These are phyloP conservation scores for Rallus crepitans DNA, from an alignment of 2,797 vertebrate genomes.

Conservation along the genomic window DNA sequence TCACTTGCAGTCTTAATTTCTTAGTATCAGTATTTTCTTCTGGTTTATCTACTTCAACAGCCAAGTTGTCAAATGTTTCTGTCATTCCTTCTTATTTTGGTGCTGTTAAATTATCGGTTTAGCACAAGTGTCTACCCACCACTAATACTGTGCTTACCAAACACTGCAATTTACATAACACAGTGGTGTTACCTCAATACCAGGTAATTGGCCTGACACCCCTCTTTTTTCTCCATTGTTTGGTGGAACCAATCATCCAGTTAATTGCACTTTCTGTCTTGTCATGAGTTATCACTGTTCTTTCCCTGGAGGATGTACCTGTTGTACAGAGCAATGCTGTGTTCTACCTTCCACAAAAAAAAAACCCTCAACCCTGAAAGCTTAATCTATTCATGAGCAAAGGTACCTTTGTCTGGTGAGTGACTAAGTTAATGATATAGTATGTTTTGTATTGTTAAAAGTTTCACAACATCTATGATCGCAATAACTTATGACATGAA, in stretches of 20 bases:
- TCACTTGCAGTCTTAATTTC: not conserved
- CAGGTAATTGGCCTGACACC: not conserved
- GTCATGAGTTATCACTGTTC: not conserved
- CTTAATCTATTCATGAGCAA: not conserved
- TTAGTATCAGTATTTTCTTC: not conserved
- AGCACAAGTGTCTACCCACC: not conserved
- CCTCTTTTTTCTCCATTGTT: not conserved
- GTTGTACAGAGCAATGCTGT: not conserved
- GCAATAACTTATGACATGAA: not conserved
- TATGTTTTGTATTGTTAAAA: not conserved
- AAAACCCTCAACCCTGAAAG: not conserved
- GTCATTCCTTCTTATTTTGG: not conserved
- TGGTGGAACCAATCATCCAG: not conserved
- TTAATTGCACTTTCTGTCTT: conserved; percentile 2
- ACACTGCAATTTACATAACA: not conserved
- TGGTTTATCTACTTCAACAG: not conserved
- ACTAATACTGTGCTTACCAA: not conserved
- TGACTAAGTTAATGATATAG: not conserved
- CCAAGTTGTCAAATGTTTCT: not conserved
- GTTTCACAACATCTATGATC: not conserved
- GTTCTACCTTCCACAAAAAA: not conserved
- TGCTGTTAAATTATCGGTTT: not conserved
- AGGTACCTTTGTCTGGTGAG: not conserved
- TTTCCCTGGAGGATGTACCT: not conserved
- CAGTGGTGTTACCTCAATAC: not conserved